Base-by-base conservation (phyloP, 2,797 vertebrate species). In the Crenuchus spilurus region DNA sequence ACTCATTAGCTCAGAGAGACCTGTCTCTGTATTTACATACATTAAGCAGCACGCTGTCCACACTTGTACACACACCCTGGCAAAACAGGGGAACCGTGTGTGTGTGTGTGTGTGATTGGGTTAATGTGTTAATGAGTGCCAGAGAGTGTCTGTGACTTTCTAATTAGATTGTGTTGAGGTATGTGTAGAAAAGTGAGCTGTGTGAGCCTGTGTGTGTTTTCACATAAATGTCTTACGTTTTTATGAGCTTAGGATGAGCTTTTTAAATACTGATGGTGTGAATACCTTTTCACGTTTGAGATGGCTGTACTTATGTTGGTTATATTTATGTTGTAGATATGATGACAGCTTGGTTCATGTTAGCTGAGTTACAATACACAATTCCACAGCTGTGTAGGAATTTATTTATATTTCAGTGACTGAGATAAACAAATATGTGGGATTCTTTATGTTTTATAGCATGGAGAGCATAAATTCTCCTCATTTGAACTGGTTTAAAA, bases 1-100 rank as follows among this genome's bases (percentile, higher is more conserved):
- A 88, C 88, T 89, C 84, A 87, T 90, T 88, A 89, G 84, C 84
- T 70, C 51, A 77, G 71, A 72, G 76, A 86, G 83, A 61, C 54
- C 63, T 20, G 58, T 57, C 62, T 42, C n/a, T 73, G 61, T 48
- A 91, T 92, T 92, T 92, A 92, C 90, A 92, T 90, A 90, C 87
- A 90, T 88, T 79, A 87, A 87, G 83, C 84, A 37, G 76, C 5
- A 13, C 4, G 4, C 60, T 74, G 66, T 64, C 76, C 62, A 67
- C 54, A 55, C 58, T 63, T 35, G 44, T 49, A 48, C 66, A 67
- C 66, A 67, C 20, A 55, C 9, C 30, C 20, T 24, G 51, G 39
- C 31, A 71, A 51, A 68, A 37, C 64, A 64, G 44, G 41, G 31
- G 33, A 72, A 71, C 54, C 41, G 66, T 52, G 22, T 58, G 69